Conservation (phyloP, 1,140 invertebrate genomes). For the Anastatus disparis region DNA sequence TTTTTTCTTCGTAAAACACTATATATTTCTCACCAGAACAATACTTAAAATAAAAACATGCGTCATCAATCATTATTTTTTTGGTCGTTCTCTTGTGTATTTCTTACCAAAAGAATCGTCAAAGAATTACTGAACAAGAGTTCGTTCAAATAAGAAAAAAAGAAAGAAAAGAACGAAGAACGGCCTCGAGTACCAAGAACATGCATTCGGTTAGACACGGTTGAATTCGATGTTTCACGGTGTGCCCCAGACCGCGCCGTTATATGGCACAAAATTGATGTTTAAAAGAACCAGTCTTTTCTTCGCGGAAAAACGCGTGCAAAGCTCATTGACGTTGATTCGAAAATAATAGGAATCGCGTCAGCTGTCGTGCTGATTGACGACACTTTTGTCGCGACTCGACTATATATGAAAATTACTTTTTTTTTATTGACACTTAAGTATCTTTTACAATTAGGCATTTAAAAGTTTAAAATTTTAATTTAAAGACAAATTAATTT, state of each 20-base stretch:
- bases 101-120: too few species aligned
- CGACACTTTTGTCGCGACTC: not conserved
- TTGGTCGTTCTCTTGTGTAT: too few species aligned
- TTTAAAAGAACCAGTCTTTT: not conserved
- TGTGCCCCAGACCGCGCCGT: not conserved
- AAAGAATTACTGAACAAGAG: not conserved
- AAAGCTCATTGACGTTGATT: not conserved
- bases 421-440: not conserved
- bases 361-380: too few species aligned
- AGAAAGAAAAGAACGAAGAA: not conserved
- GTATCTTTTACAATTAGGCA: conserved; percentile 1
- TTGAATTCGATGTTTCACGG: conserved; percentile 1
- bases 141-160: not conserved
- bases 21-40: not conserved
- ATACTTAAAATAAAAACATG: not conserved
- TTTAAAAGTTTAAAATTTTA: too few species aligned
- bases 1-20: too few species aligned
- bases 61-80: not conserved
- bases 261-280: conserved; percentile 12
- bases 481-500: too few species aligned
- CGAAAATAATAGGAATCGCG: conserved; percentile 2
- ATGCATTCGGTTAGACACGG: conserved; percentile 2
- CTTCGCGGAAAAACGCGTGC: not conserved
- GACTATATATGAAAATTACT: not conserved
- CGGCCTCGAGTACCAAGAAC: conserved; percentile 5